These are phyloP conservation scores for Amphimedon queenslandica DNA, from an alignment of 37 sponge, comb jelly and placozoan species.

Conservation along the genomic window DNA sequence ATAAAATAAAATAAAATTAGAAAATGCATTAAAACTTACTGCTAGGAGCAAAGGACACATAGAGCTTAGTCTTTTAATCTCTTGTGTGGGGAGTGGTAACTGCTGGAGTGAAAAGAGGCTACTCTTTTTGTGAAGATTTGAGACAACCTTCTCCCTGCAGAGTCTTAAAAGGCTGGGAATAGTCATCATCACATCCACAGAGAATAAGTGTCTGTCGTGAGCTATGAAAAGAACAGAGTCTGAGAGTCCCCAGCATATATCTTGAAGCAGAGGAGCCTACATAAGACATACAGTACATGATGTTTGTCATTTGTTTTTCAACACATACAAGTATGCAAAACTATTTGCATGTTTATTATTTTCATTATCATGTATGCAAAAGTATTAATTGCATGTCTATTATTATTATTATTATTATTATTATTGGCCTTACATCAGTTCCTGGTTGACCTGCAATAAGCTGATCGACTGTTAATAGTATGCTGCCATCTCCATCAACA, in stretches of 20 bases:
- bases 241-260: conserved; percentile 12
- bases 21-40: conserved; percentile 1
- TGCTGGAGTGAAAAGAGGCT: not conserved
- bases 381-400: not conserved
- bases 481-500: conserved; percentile 1
- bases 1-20: not conserved
- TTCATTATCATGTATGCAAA: not conserved
- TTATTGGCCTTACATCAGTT: not conserved
- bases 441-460: not conserved
- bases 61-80: not conserved
- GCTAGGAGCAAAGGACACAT: not conserved
- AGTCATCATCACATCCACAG: not conserved
- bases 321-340: too few species aligned
- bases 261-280: too few species aligned
- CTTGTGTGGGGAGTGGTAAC: conserved; percentile 26
- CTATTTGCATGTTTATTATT: not conserved
- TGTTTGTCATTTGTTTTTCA: too few species aligned
- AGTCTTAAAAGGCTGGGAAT: conserved; percentile 21
- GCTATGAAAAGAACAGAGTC: conserved; percentile 6
- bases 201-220: conserved; percentile 5
- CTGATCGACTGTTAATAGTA: conserved; percentile 1
- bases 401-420: not conserved
- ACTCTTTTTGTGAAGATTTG: not conserved
- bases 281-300: too few species aligned
- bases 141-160: conserved; percentile 1